Base-by-base conservation (phyloP, 1,140 invertebrate genomes). In the Nebria ingens region DNA sequence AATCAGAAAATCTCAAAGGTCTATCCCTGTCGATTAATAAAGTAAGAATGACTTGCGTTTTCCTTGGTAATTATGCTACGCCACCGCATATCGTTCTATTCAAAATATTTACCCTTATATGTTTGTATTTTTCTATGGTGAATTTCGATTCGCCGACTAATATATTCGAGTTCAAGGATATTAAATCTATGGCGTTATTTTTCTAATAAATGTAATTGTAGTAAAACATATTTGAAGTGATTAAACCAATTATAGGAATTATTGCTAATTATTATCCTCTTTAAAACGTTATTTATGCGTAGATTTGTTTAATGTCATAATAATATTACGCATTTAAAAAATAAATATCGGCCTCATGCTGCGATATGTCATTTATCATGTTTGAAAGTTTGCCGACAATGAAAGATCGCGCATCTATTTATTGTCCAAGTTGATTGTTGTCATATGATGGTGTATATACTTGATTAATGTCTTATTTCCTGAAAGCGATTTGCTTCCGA, bases 391-490 rank as follows among this genome's bases (percentile, higher is more conserved):
- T 45, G 17, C 15, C 40, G 40, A 45, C 40, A 45, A 45, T 45
- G 17, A 17, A 45, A 45, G 40, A 45, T 45, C 15, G 40, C 6
- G 40, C 40, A 45, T 45, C 40, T 45, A 34, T 45, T 45, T 45
- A 45, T 45, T 45, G 40, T 45, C 6, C 40, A 4, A 17, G 9
- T 45, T 6, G 15, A 45, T 45, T 45, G 40, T 45, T 45, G 40
- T 45, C 40, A 45, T 17, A 9, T 9, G 40, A n/a, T n/a, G n/a
- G n/a, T n/a, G n/a, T n/a, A n/a, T 6, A 17, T 45, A 17, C 40
- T 45, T 45, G 40, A 45, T 45, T 45, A 45, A 45, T 45, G 40
- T 45, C 40, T 45, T 45, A 45, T 17, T 45, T 45, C 40, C 40
- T 45, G 40, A 45, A 45, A 45, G 15, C 40, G 40, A 45, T 45